A percentile compares a stretch with the other conserved stretches of the same genome.
Conservation (phyloP, 2,888 invertebrate genomes). For the Drosophila cyrtoloma region DNA sequence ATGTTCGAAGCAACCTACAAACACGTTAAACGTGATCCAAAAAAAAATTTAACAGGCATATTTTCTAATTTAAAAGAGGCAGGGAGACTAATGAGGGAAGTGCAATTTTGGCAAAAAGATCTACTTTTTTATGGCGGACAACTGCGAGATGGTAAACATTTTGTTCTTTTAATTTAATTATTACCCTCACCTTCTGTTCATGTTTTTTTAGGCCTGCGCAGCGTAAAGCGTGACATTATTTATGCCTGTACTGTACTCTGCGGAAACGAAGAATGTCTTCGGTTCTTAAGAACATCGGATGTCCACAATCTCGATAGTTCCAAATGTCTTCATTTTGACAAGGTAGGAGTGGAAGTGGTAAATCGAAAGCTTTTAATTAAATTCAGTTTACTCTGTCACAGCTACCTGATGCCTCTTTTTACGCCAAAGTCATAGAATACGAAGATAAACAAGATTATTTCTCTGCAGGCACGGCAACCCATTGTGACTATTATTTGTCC, state of each 20-base stretch:
- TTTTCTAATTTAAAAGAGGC: conserved; percentile 89
- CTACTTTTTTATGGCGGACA: conserved; percentile 90
- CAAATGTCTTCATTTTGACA: conserved; percentile 50
- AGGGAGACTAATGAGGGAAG: conserved; percentile 87
- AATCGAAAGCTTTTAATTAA: fast-evolving
- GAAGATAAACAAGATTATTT: not conserved
- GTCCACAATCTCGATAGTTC: conserved; percentile 52
- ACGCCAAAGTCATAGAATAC: not conserved
- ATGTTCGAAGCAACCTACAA: not conserved
- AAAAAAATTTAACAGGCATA: conserved; percentile 88
- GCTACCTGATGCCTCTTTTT: not conserved
- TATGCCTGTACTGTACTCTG: conserved; percentile 53
- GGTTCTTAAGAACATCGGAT: conserved; percentile 40
- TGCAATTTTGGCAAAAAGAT: conserved; percentile 88
- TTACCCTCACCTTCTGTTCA: not conserved
- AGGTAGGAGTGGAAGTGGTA: conserved; percentile 10
- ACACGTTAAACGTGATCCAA: not conserved
- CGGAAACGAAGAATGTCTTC: conserved; percentile 40
- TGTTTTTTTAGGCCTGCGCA: conserved; percentile 46
- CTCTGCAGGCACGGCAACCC: fast-evolving
- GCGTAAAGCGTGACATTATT: conserved; percentile 51
- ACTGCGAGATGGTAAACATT: conserved; percentile 89
- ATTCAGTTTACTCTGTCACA: not conserved
- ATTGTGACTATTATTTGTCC: not conserved
- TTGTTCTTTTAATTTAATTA: not conserved